Evolutionary conservation across 2,797 vertebrate genomes (phyloP).

Genomic region (Melanotaenia pygmaea): DNA sequence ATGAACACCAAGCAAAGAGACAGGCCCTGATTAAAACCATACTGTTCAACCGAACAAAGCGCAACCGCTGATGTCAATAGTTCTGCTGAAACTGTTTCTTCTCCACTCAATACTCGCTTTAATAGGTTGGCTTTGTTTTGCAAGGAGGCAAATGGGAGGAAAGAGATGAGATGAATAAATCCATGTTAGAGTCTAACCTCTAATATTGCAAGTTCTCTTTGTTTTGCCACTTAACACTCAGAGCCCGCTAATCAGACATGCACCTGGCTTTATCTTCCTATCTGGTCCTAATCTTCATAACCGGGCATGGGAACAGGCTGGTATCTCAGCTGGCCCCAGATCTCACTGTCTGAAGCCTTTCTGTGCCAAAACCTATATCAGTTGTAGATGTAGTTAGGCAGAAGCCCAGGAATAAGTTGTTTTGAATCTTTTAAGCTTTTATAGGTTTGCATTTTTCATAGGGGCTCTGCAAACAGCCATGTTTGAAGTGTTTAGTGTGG

Average conservation of each 20-base stretch:
- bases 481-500: constrained; percentile 19
- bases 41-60: constrained; percentile 60
- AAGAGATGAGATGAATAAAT: constrained; percentile 77
- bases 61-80: constrained; percentile 72
- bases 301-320: constrained; percentile 40
- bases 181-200: constrained; percentile 75
- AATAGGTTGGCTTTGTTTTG: constrained; percentile 78
- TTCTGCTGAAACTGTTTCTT: constrained; percentile 77
- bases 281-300: constrained; percentile 35
- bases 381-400: constrained; percentile 47
- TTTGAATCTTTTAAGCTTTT: constrained; percentile 49
- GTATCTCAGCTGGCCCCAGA: constrained; percentile 64
- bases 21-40: constrained; percentile 51
- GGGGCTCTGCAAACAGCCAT: constrained; percentile 23
- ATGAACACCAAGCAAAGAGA: constrained; percentile 31
- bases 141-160: constrained; percentile 69
- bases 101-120: constrained; percentile 78
- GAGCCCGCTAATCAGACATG: constrained; percentile 69
- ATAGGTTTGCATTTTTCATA: constrained; percentile 22
- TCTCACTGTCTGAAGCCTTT: constrained; percentile 53
- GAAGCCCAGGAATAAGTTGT: constrained; percentile 31
- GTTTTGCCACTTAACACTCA: constrained; percentile 73
- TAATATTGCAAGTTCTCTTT: constrained; percentile 68
- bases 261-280: constrained; percentile 58
- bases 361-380: constrained; percentile 55